Percentiles rank a stretch among this genome's conserved stretches.
Conservation (phyloP, 1,140 invertebrate species). For the Wiebesia pumilae region DNA sequence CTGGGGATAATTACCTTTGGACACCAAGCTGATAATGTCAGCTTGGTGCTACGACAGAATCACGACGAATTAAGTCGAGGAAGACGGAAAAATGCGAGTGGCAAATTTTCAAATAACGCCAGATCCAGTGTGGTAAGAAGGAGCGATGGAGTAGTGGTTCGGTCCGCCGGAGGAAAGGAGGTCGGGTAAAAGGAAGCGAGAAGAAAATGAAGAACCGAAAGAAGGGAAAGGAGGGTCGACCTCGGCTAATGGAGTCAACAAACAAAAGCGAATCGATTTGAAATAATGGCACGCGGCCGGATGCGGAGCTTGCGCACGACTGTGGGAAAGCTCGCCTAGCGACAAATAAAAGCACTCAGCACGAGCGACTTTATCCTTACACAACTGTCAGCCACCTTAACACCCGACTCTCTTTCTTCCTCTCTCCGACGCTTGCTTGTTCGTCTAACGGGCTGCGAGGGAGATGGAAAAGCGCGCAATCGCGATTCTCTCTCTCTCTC, state of each 20-base stretch:
- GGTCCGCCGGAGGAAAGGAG: too few relatives aligned
- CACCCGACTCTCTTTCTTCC: conserved; percentile 57
- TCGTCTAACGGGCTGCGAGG: background rate
- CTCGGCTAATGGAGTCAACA: conserved; percentile 70
- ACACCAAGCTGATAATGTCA: too few relatives aligned
- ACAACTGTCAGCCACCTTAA: conserved; percentile 72
- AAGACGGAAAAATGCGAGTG: too few relatives aligned
- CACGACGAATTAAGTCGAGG: too few relatives aligned
- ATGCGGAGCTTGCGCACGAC: conserved; percentile 47
- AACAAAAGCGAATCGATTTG: conserved; percentile 73
- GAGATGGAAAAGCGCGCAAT: conserved; percentile 36
- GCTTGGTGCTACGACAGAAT: too few relatives aligned
- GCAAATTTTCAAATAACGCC: too few relatives aligned
- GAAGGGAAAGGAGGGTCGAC: conserved; percentile 34
- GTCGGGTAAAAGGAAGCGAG: background rate
- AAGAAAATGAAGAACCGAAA: background rate
- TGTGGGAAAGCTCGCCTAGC: conserved; percentile 47
- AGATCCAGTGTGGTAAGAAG: too few relatives aligned
- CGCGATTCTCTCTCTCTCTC: conserved; percentile 54
- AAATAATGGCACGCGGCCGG: conserved; percentile 67
- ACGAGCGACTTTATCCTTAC: conserved; percentile 71
- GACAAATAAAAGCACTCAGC: conserved; percentile 73
- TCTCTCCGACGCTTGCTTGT: conserved; percentile 18
- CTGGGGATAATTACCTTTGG: too few relatives aligned
- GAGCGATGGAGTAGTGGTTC: too few relatives aligned